Evolutionary conservation across 1,140 invertebrate genomes (phyloP).

Genomic region (Platorchestia sp.): DNA sequence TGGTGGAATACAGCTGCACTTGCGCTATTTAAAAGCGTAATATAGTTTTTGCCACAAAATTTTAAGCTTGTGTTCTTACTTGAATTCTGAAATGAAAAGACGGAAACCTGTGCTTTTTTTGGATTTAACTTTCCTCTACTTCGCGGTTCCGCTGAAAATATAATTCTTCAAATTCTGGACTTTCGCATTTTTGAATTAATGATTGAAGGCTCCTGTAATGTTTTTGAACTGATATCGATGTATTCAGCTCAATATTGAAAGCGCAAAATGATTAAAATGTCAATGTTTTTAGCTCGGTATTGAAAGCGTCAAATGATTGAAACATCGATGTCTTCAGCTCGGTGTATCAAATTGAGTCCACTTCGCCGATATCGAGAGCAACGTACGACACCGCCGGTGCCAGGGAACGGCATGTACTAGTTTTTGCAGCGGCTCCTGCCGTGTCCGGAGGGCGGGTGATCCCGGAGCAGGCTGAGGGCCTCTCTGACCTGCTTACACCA

Average conservation of each 20-base stretch:
- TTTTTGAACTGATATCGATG: not conserved
- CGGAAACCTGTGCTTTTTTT: not conserved
- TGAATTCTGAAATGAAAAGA: not conserved
- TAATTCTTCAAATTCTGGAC: not conserved
- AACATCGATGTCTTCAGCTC: not conserved
- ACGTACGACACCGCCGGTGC: not conserved
- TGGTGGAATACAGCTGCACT: too few relatives aligned
- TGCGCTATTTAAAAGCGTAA: too few relatives aligned
- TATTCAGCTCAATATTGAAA: not conserved
- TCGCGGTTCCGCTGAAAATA: not conserved
- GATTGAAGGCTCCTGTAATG: not conserved
- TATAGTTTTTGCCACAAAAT: too few relatives aligned
- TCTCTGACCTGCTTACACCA: not conserved
- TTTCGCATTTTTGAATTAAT: not conserved
- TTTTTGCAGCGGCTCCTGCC: not conserved
- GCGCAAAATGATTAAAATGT: too few relatives aligned
- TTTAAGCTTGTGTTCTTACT: not conserved
- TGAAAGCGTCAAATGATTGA: too few relatives aligned
- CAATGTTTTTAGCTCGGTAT: not conserved
- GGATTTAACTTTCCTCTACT: not conserved
- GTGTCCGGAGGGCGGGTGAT: conserved; percentile 30
- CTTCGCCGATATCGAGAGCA: not conserved
- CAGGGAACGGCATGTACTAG: conserved; percentile 9
- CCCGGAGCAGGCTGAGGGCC: conserved; percentile 10
- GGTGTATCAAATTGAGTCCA: not conserved